These are phyloP conservation scores for Serripes groenlandicus DNA, from an alignment of 2,888 invertebrate species.

Conservation along the genomic window DNA sequence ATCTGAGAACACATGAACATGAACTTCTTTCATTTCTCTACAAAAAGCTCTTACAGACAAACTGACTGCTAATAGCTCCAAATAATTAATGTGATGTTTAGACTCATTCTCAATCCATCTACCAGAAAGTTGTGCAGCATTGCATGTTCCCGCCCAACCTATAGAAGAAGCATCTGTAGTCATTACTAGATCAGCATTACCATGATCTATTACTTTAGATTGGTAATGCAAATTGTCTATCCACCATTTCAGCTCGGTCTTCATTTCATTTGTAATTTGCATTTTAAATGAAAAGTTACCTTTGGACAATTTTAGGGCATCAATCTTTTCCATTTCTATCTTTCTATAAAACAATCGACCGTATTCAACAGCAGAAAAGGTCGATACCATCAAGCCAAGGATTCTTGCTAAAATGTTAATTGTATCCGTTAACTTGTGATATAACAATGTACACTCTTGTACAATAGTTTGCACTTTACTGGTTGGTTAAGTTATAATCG, in stretches of 20 bases:
- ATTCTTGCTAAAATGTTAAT: conserved; percentile 25
- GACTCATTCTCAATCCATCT: conserved; percentile 3
- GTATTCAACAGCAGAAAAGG: conserved; percentile 26
- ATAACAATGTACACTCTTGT: conserved; percentile 12
- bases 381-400: conserved; percentile 22
- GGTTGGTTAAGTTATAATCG: conserved; percentile 50
- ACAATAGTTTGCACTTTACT: conserved; percentile 9
- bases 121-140: conserved; percentile 9
- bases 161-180: neutral
- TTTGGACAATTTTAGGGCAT: conserved; percentile 19
- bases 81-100: conserved; percentile 29
- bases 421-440: neutral
- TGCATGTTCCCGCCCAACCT: conserved; percentile 33
- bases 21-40: neutral
- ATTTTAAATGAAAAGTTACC: conserved; percentile 17
- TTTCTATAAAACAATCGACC: conserved; percentile 27
- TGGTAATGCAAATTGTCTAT: conserved; percentile 15
- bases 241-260: conserved; percentile 30
- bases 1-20: conserved; percentile 35
- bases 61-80: conserved; percentile 30
- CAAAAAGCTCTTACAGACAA: conserved; percentile 29
- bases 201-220: neutral
- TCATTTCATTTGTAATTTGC: conserved; percentile 8
- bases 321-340: conserved; percentile 32
- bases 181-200: conserved; percentile 11